These are phyloP conservation scores for Phalloptychus januarius DNA, from an alignment of 2,797 vertebrate species.

Conservation along the genomic window DNA sequence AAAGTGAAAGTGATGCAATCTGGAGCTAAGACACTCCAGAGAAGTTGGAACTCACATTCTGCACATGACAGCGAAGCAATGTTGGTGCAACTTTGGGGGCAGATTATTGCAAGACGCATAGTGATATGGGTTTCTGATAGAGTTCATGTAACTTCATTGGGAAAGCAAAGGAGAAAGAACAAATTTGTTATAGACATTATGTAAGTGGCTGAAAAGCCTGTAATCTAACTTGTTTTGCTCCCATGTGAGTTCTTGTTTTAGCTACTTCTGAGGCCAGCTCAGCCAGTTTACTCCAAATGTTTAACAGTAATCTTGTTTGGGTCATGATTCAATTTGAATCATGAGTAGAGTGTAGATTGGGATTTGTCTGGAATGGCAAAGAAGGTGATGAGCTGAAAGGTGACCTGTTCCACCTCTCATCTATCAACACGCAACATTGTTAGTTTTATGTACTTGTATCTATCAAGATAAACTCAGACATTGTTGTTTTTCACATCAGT, in stretches of 20 bases:
- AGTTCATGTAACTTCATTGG: slow-evolving; percentile 9
- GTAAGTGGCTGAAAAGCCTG: not conserved
- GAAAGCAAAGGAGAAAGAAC: not conserved
- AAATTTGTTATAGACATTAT: not conserved
- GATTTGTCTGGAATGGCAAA: not conserved
- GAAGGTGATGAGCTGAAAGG: not conserved
- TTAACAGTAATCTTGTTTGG: not conserved
- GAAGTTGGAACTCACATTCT: slow-evolving; percentile 41
- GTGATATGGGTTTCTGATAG: not conserved
- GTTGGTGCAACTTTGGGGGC: slow-evolving; percentile 38
- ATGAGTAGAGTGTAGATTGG: not conserved
- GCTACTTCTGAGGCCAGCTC: not conserved
- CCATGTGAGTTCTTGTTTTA: not conserved
- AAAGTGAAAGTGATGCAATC: slow-evolving; percentile 74
- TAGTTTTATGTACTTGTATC: not conserved
- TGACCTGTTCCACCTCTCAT: not conserved
- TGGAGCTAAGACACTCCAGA: slow-evolving; percentile 63
- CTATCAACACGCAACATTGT: not conserved
- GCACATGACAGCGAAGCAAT: slow-evolving; percentile 43
- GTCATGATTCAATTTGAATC: not conserved
- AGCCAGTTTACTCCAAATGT: not conserved
- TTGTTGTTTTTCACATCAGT: not conserved
- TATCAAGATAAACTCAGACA: not conserved
- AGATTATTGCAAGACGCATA: slow-evolving; percentile 29
- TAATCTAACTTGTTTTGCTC: not conserved